A percentile compares a stretch with the other conserved stretches of the same genome.
Evolutionary conservation across 2,888 invertebrate genomes (phyloP).

Genomic region (Acleris literana): DNA sequence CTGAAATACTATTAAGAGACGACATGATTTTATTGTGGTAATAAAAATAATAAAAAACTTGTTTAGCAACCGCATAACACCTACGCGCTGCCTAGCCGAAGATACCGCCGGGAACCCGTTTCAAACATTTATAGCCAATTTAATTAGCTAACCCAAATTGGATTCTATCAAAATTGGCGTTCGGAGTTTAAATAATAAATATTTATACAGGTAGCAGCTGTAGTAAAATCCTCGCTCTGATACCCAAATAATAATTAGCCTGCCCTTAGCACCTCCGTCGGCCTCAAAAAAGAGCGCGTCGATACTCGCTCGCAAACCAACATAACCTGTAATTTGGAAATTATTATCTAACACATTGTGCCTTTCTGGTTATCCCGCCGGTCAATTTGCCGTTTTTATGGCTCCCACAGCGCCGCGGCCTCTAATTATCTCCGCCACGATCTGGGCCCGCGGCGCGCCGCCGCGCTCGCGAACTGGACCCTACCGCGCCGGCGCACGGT

Average conservation of each 20-base stretch:
- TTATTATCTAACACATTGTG: constrained; percentile 84
- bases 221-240: constrained; percentile 78
- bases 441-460: constrained; percentile 68
- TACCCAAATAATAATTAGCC: constrained; percentile 83
- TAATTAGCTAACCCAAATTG: constrained; percentile 64
- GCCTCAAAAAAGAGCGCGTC: constrained; percentile 73
- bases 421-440: constrained; percentile 82
- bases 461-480: constrained; percentile 48
- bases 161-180: constrained; percentile 76
- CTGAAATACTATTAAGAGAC: constrained; percentile 31
- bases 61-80: constrained; percentile 27
- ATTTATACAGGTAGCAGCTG: constrained; percentile 84
- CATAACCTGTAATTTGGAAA: constrained; percentile 84
- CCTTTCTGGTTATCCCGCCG: constrained; percentile 84
- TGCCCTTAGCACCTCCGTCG: constrained; percentile 82
- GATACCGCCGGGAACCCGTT: constrained; percentile 37
- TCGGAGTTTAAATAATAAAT: constrained; percentile 81
- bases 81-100: constrained; percentile 30
- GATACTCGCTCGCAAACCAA: constrained; percentile 77
- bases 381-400: constrained; percentile 84
- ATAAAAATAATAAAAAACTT: constrained; percentile 31
- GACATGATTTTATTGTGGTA: constrained; percentile 33
- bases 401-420: constrained; percentile 81
- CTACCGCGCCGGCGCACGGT: constrained; percentile 45
- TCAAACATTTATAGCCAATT: constrained; percentile 56